Evolutionary conservation across 2,797 vertebrate species (phyloP), one percentile per base, ranked within the genome.

Genomic region (Coregonus sp.): DNA sequence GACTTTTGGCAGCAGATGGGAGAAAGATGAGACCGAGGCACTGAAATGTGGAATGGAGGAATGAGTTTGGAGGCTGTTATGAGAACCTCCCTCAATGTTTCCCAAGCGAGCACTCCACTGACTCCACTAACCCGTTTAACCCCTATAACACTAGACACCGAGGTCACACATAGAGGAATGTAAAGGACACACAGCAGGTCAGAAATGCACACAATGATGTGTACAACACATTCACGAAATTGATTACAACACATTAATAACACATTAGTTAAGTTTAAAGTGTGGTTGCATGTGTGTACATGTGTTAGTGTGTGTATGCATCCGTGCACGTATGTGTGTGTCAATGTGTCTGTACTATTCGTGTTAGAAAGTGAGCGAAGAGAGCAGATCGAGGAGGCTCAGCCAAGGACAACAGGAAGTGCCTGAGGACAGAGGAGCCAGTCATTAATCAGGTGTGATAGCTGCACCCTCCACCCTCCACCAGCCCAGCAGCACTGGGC

Each of bases 391-490:
- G 25, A 12, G 78, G 71, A 70, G 82, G 80, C 80, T 87, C 76
- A 33, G 91, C 92, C 91, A 93, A 91, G 67, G 86, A 87, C 90
- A 90, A 92, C 92, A 94, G 86, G 84, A 92, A 86, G 89, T 86
- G 77, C 78, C 77, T 75, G 71, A 82, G 88, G 87, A 94, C 91
- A 94, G 92, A 94, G 90, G 70, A 89, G 82, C 81, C 70, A 93
- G 93, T 94, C 93, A 94, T 93, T 92, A 93, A 92, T 94, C 93
- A 93, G 92, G 91, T 93, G 91, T 88, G 90, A 94, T 94, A 95
- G 93, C 93, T 93, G 92, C 82, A 40, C 78, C 70, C 61, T 56
- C 72, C 79, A 73, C 74, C 82, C 84, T 85, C 78, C n/a, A 3
- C 4, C 59, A 63, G 59, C 59, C 25, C 3, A 63, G 59, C 59